Evolutionary conservation across 2,797 vertebrate genomes (phyloP).

Genomic region (Brachyrhaphis roseni): DNA sequence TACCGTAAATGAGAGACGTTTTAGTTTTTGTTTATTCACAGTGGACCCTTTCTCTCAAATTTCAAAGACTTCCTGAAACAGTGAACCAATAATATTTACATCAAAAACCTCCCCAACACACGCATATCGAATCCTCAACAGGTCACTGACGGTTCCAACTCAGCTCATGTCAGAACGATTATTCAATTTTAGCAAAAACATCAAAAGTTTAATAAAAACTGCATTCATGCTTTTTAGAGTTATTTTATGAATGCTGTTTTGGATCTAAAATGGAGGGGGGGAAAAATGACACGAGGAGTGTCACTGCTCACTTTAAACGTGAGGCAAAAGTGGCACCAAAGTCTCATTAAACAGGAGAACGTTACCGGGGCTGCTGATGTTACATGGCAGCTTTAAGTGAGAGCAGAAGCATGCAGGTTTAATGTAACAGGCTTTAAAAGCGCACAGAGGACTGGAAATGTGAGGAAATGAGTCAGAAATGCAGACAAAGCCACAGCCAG

Average conservation of each 20-base stretch:
- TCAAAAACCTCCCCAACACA: neutral
- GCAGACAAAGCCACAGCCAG: neutral
- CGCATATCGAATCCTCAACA: neutral
- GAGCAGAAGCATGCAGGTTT: neutral
- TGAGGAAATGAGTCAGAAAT: neutral
- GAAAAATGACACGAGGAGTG: neutral
- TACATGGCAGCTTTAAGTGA: neutral
- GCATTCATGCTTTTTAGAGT: neutral
- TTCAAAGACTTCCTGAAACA: neutral
- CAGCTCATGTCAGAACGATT: neutral
- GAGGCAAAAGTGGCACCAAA: neutral
- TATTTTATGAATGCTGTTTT: neutral
- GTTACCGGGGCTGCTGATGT: neutral
- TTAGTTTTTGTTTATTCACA: no score
- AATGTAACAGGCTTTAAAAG: neutral
- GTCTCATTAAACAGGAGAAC: neutral
- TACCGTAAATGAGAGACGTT: no score
- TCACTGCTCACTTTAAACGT: neutral
- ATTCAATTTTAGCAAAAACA: neutral
- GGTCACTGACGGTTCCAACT: neutral
- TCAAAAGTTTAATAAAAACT: neutral
- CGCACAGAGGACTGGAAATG: neutral
- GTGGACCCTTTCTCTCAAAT: neutral
- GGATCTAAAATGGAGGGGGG: neutral
- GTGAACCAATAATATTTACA: neutral